Conservation (phyloP, 2,797 vertebrate genomes). For the Botia kubotai region DNA sequence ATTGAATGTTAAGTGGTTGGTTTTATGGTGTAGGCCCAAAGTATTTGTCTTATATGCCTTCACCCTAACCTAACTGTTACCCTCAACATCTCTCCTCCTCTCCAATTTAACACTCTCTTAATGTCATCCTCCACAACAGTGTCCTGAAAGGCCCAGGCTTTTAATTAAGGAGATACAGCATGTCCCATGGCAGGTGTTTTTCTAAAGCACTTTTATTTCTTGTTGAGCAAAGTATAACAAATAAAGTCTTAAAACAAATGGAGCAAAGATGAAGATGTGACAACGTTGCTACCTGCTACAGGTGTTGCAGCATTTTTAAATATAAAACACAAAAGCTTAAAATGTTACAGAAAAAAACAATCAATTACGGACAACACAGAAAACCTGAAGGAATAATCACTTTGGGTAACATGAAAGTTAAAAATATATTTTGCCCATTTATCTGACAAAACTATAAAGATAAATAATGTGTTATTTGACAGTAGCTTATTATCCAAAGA, state of each 20-base stretch:
- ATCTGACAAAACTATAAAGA: neutral
- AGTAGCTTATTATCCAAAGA: no score
- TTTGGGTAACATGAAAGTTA: neutral
- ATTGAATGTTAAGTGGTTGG: neutral
- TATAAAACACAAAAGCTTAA: neutral
- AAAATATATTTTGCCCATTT: neutral
- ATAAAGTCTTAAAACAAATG: neutral
- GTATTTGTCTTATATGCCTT: conserved; percentile 7
- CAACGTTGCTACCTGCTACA: neutral
- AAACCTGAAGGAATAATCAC: neutral
- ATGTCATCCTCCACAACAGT: neutral
- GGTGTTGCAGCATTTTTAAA: neutral
- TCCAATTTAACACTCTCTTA: neutral
- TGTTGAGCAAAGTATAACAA: neutral
- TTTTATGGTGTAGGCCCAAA: neutral
- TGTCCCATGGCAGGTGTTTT: conserved; percentile 2
- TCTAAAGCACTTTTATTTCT: conserved; percentile 13
- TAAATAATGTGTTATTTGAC: no score
- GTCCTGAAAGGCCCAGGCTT: neutral
- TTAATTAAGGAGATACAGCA: neutral
- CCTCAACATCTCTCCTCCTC: neutral
- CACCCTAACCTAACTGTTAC: conserved; percentile 6
- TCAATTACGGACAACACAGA: neutral
- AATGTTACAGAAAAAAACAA: neutral
- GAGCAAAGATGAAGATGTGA: neutral